These are phyloP conservation scores for Accipiter cooperii DNA, from an alignment of 2,113 vertebrate species.

Conservation along the genomic window DNA sequence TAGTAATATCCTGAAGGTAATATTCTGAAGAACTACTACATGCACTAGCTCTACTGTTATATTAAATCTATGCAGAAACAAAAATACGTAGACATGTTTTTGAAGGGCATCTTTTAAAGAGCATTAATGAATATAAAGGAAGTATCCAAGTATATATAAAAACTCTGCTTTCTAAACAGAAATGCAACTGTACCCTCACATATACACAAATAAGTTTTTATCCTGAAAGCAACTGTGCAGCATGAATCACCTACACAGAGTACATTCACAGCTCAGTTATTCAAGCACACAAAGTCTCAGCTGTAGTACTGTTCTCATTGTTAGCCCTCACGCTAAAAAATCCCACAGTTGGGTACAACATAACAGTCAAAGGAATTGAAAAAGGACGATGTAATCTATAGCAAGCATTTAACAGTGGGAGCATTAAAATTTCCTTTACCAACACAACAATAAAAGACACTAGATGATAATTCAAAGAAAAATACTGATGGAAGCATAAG, in stretches of 20 bases:
- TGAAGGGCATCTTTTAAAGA: neutral
- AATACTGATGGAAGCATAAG: neutral
- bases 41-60: neutral
- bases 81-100: neutral
- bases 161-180: neutral
- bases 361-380: neutral
- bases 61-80: neutral
- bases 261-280: neutral
- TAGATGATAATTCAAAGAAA: neutral
- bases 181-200: neutral
- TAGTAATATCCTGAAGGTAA: neutral
- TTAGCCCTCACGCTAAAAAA: neutral
- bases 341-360: neutral
- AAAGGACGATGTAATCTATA: neutral
- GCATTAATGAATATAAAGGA: neutral
- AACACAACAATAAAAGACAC: neutral
- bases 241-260: neutral
- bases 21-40: neutral
- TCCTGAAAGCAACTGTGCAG: neutral
- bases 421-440: neutral
- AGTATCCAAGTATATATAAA: neutral
- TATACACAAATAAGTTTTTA: neutral
- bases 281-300: neutral
- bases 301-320: neutral
- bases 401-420: neutral